Evolutionary conservation across 2,113 vertebrate species (phyloP), one percentile per base, ranked within the genome.

Genomic region (Phocoena phocoena): DNA sequence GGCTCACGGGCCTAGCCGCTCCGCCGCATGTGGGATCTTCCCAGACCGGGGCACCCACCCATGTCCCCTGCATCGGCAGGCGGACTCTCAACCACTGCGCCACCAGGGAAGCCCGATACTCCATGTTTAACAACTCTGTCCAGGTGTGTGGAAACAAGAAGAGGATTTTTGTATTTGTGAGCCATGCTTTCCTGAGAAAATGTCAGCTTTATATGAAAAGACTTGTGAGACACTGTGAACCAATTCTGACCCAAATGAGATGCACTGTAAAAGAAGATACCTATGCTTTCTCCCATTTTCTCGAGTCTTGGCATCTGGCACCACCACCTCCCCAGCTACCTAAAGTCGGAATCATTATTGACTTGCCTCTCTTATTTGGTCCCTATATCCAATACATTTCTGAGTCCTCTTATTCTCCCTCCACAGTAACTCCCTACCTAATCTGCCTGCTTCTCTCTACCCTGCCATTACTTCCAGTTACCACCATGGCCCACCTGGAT

Each of bases 91-190:
- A 47, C 44, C 44, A 47, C 10, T 47, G 44, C 44, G 44, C 44
- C 44, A 47, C 44, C 44, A 47, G 44, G 44, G 44, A 47, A 47
- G 44, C 44, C 44, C 50, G 96, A 91, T 91, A 79, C 81, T 93
- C 95, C 4, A 2, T 92, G 96, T 73, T 97, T 84, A 98, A 88
- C 93, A 97, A 94, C 93, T 98, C 93, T 94, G 83, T 95, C 95
- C 85, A 90, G 70, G 91, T 94, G 82, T 98, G 96, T 97, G 92
- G 93, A 98, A 95, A 83, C 86, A 92, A 97, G 58, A 87, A 67
- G 31, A 79, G 58, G 55, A 97, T 83, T 14, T 94, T 86, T 94
- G 88, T 82, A 85, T 96, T 90, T 96, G 74, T 73, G 90, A 68
- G 62, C 23, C 20, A 74, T 44, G 26, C 15, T 65, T 85, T 79